Conservation (phyloP, 2,113 vertebrate species). For the Tympanuchus pallidicinctus region DNA sequence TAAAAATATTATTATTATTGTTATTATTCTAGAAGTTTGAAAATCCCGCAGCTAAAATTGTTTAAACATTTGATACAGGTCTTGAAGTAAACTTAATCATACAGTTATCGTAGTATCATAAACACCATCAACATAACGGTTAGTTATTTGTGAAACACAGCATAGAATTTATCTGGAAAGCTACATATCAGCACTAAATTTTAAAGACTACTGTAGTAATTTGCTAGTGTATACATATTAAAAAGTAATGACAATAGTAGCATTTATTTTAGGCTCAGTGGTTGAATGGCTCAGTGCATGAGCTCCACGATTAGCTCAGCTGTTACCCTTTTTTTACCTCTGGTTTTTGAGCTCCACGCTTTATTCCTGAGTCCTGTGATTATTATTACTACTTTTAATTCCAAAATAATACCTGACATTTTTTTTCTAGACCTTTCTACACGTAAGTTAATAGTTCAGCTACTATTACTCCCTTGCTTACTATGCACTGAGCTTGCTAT, state of each 20-base stretch:
- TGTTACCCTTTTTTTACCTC: neutral
- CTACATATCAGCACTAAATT: neutral
- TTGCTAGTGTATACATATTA: neutral
- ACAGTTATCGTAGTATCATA: neutral
- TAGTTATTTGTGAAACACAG: neutral
- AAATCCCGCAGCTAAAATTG: neutral
- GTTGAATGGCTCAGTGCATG: neutral
- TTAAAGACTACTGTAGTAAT: neutral
- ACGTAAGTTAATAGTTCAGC: neutral
- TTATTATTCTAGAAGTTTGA: neutral
- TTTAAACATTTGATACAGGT: neutral
- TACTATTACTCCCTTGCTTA: neutral
- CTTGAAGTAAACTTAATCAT: neutral
- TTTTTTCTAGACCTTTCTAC: neutral
- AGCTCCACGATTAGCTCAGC: neutral
- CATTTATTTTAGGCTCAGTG: neutral
- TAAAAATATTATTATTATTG: neutral
- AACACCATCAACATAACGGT: neutral
- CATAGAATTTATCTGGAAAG: neutral
- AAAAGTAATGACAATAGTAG: neutral
- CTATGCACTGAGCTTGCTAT: neutral
- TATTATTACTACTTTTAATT: neutral
- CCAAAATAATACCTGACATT: neutral
- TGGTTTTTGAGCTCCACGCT: neutral
- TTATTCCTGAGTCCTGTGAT: neutral